phyloP scores from a whole-genome alignment of 2,797 vertebrate species.

The Enteromius unitaeniatus region DNA sequence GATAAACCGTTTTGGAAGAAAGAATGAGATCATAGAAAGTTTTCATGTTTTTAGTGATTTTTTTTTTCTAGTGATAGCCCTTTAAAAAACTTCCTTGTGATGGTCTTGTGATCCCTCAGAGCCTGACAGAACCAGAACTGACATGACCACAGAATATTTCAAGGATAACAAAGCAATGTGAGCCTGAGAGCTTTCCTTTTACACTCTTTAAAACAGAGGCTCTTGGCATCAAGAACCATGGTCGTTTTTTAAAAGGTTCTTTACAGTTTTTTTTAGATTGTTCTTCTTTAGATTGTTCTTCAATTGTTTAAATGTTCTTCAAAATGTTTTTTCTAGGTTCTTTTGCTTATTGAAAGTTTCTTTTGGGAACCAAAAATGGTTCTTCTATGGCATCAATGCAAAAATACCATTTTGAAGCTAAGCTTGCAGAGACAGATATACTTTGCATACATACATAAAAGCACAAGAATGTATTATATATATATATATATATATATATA shows the following conservation, averaged over 20 bases:
- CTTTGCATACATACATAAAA: neutral
- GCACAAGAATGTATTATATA: neutral
- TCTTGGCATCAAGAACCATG: neutral
- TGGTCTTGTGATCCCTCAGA: constrained; percentile 8
- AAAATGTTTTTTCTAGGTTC: no score
- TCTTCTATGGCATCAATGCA: neutral
- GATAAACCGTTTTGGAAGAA: constrained; percentile 27
- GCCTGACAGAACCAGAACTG: neutral
- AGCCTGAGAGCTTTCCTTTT: constrained; percentile 7
- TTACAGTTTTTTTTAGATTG: neutral
- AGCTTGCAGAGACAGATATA: neutral
- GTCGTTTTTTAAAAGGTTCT: neutral
- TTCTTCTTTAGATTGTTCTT: neutral
- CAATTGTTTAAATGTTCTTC: no score
- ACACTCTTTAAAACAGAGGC: neutral
- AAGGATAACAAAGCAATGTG: neutral
- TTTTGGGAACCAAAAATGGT: no score
- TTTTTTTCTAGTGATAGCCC: neutral
- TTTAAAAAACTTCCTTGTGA: neutral
- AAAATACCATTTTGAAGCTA: neutral
- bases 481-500: neutral
- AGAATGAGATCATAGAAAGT: neutral
- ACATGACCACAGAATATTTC: neutral
- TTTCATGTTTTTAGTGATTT: neutral
- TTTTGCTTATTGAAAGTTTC: no score